Evolutionary conservation across 2,113 vertebrate species (phyloP).

Genomic region (Pimephales promelas): DNA sequence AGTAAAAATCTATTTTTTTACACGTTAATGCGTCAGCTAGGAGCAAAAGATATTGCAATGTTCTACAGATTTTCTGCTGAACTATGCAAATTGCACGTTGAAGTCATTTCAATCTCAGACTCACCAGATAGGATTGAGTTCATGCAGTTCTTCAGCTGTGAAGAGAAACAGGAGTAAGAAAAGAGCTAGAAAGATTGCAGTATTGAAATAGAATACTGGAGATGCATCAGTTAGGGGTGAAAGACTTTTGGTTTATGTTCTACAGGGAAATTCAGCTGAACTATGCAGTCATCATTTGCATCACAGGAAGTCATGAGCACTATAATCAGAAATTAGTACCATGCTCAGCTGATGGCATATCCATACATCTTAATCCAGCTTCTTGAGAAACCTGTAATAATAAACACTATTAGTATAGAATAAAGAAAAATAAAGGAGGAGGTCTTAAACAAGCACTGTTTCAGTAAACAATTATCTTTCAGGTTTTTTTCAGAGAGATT

Average conservation of each 20-base stretch:
- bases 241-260: slow-evolving; percentile 67
- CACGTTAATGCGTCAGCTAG: slow-evolving; percentile 67
- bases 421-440: no score
- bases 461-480: slow-evolving; percentile 81
- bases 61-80: slow-evolving; percentile 77
- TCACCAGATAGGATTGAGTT: neutral
- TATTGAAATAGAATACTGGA: neutral
- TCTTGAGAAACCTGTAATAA: neutral
- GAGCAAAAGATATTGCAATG: slow-evolving; percentile 70
- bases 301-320: neutral
- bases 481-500: slow-evolving; percentile 91
- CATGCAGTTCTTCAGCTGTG: neutral
- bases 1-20: fast-evolving
- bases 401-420: neutral
- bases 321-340: neutral
- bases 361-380: neutral
- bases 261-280: slow-evolving; percentile 79
- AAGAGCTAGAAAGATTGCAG: no score
- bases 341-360: neutral
- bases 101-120: neutral
- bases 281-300: no score
- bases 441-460: slow-evolving; percentile 65
- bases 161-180: neutral
- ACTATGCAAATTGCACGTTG: slow-evolving; percentile 67
- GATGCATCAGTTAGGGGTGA: slow-evolving; percentile 77